Conservation (phyloP, 2,888 invertebrate genomes). For the Mesorhabditis sp. region DNA sequence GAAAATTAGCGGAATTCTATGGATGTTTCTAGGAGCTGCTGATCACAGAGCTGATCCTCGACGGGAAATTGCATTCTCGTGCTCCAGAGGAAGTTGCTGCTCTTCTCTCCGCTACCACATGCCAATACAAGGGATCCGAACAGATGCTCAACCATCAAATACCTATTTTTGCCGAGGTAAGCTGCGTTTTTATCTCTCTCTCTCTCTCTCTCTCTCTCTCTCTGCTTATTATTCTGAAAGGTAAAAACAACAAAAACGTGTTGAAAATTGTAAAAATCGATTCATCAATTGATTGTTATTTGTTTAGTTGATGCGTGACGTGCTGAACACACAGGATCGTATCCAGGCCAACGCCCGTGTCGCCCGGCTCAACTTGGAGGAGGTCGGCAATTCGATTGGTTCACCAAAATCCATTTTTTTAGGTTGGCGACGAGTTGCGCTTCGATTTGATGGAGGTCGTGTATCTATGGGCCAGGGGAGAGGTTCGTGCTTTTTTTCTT, state of each 20-base stretch:
- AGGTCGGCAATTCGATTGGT: neutral
- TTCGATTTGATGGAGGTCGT: constrained; percentile 90
- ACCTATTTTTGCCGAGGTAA: constrained; percentile 23
- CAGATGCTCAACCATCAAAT: constrained; percentile 11
- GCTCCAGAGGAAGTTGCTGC: constrained; percentile 82
- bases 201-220: too few species aligned
- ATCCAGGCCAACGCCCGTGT: constrained; percentile 43
- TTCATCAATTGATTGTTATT: too few species aligned
- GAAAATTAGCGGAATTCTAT: neutral
- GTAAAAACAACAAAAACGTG: too few species aligned
- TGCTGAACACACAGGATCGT: constrained; percentile 62
- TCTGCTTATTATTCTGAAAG: too few species aligned
- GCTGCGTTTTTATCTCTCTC: constrained; percentile 27
- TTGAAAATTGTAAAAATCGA: too few species aligned
- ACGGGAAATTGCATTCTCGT: constrained; percentile 74
- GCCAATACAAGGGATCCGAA: constrained; percentile 71
- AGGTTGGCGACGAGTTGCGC: constrained; percentile 66
- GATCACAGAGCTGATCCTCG: constrained; percentile 86
- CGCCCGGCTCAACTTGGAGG: constrained; percentile 10
- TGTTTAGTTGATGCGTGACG: constrained; percentile 70
- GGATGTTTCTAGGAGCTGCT: constrained; percentile 66
- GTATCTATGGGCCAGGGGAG: constrained; percentile 89
- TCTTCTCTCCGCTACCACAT: constrained; percentile 84
- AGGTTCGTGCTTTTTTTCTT: constrained; percentile 63
- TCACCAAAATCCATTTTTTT: neutral